A percentile compares a stretch with the other conserved stretches of the same genome.
Evolutionary conservation across 2,113 vertebrate genomes (phyloP).

Genomic region (Xyrauchen texanus): DNA sequence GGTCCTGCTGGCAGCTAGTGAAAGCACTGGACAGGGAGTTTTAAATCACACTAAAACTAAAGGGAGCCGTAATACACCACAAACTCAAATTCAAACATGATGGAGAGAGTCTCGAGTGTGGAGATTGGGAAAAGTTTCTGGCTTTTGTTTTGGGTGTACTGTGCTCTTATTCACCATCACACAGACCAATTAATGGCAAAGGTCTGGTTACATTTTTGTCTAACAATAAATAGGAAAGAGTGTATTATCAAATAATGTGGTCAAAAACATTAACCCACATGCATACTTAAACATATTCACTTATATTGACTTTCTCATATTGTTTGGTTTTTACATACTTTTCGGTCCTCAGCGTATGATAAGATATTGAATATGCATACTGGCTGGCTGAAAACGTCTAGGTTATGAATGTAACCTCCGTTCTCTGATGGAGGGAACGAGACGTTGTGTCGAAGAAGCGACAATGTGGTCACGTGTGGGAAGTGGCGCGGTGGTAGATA

Average conservation of each 20-base stretch:
- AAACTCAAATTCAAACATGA: conserved; percentile 23
- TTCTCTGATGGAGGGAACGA: no score
- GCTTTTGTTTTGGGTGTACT: conserved; percentile 17
- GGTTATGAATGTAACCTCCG: no score
- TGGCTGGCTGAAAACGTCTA: no score
- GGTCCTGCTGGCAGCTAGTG: conserved; percentile 25
- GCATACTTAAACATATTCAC: not conserved
- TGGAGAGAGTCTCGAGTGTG: not conserved
- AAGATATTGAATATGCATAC: conserved; percentile 9
- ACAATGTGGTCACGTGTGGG: no score
- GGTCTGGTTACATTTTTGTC: conserved; percentile 65
- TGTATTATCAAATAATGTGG: no score
- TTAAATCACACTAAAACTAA: conserved; percentile 53
- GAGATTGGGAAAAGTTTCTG: conserved; percentile 32
- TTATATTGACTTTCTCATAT: not conserved
- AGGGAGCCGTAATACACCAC: conserved; percentile 40
- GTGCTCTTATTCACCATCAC: conserved; percentile 38
- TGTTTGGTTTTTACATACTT: no score
- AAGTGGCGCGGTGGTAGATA: no score
- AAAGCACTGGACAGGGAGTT: conserved; percentile 38
- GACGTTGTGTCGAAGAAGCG: no score
- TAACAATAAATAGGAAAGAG: not conserved
- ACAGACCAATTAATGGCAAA: conserved; percentile 53
- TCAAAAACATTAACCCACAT: no score
- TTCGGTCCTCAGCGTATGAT: conserved; percentile 4